Base-by-base conservation (phyloP, 2,888 invertebrate species). In the Megaustenia siamemsis region DNA sequence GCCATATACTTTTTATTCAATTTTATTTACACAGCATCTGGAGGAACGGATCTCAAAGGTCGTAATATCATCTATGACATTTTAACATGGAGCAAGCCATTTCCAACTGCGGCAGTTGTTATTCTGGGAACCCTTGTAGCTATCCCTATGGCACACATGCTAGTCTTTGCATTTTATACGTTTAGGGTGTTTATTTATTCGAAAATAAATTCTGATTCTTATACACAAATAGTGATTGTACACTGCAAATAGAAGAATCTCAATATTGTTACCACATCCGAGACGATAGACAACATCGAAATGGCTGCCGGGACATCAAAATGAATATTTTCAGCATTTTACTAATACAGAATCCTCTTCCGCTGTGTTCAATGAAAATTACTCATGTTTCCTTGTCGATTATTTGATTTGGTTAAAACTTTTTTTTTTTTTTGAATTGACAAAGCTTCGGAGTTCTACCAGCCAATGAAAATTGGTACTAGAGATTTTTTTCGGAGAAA, bases 1-100 rank as follows among this genome's bases (percentile, higher is more conserved):
- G 63, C 87, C 12, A 24, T 86, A 0, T 90, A 89, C 82, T 56
- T 87, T 15, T 24, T 88, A 60, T 89, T 89, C 82, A 87, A 86
- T 60, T 82, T 80, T 35, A 85, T 88, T 60, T 90, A 90, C 77
- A 75, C 84, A 43, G 60, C 69, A 0, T 86, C 87, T 21, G 89
- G 89, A 6, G 90, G 89, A 8, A 87, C 87, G 1, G 87, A 89
- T 80, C 60, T 85, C 8, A n/a, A 35, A 5, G 82, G 82, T 40
- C 85, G 87, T 45, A 68, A 84, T 15, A 87, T 88, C 71, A 86
- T 90, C 63, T 90, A 90, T 75, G 76, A 81, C 4, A 83, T 86
- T 4, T 18, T 90, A 28, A 88, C 88, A 66, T 90, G 90, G 90
- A 66, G 40, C 35, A 63, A 63, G 35, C 66, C 82, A n/a, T 76